phyloP scores from a whole-genome alignment of 2,797 vertebrate genomes.

The Enteromius thamalakanensis region DNA sequence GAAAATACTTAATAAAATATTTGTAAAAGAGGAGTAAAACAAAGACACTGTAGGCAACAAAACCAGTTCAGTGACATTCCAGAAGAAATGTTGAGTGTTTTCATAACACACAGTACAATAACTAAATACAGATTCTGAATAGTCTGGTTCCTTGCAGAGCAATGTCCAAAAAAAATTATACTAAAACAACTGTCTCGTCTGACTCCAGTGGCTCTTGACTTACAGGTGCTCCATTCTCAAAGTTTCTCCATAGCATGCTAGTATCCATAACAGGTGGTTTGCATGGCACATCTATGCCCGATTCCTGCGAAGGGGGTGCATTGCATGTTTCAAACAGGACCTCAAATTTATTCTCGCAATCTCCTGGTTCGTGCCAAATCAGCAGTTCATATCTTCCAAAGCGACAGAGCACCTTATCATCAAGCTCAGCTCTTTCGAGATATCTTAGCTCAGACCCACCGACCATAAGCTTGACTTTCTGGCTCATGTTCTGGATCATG shows the following conservation, averaged over 20 bases:
- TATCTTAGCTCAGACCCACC: conserved; percentile 76
- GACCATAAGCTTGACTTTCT: conserved; percentile 77
- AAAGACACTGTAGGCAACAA: neutral
- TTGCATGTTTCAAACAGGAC: conserved; percentile 78
- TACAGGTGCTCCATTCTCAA: conserved; percentile 19
- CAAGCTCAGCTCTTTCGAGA: conserved; percentile 84
- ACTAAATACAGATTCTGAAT: neutral
- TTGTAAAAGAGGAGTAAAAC: neutral
- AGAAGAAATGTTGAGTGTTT: neutral
- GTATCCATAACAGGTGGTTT: conserved; percentile 73
- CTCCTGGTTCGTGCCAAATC: conserved; percentile 79
- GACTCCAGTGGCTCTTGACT: conserved; percentile 67
- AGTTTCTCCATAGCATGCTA: conserved; percentile 27
- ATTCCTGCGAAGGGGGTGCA: conserved; percentile 78
- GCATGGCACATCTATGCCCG: conserved; percentile 55
- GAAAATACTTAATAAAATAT: neutral
- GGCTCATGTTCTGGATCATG: conserved; percentile 90
- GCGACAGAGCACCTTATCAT: conserved; percentile 78
- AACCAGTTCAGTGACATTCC: neutral
- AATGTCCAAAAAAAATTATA: neutral
- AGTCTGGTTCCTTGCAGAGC: neutral
- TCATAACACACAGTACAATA: neutral
- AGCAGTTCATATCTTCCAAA: conserved; percentile 88
- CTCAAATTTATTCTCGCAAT: conserved; percentile 82
- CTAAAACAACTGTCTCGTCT: conserved; percentile 69